Conservation (phyloP, 2,797 vertebrate species). For the Myotis pilosus region DNA sequence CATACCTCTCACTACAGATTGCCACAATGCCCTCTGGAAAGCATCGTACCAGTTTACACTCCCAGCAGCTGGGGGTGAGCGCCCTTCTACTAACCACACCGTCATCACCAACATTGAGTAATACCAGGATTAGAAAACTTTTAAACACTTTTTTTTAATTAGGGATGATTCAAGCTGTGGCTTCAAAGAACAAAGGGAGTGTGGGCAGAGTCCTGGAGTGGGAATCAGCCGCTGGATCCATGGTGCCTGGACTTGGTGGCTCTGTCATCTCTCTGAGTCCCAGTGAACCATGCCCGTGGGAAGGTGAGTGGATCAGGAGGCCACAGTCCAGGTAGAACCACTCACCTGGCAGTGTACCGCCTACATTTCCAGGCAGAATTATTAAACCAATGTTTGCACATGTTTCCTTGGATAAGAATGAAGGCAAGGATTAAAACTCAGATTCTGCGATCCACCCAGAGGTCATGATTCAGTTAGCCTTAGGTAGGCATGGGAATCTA, state of each 20-base stretch:
- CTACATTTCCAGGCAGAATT: not conserved
- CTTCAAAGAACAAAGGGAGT: constrained; percentile 36
- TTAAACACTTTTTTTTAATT: not conserved
- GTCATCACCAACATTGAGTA: not conserved
- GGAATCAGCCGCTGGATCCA: not conserved
- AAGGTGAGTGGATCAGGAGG: not conserved
- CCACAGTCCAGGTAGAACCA: not conserved
- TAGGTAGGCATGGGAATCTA: not conserved
- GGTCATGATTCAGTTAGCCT: not conserved
- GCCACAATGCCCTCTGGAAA: not conserved
- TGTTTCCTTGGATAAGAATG: not conserved
- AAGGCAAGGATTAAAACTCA: not conserved
- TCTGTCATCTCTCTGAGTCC: not conserved
- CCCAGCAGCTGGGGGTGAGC: not conserved
- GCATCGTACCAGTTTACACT: not conserved
- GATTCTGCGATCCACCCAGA: not conserved
- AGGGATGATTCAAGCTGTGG: not conserved
- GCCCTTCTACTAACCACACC: not conserved
- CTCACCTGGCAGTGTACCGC: not conserved
- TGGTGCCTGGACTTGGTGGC: no score
- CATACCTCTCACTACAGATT: not conserved
- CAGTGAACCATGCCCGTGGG: accelerated
- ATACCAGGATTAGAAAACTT: not conserved
- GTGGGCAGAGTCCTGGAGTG: not conserved
- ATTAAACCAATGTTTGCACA: not conserved